Evolutionary conservation across 2,113 vertebrate genomes (phyloP), one percentile per base, ranked within the genome.

Genomic region (Anseranas semipalmata): DNA sequence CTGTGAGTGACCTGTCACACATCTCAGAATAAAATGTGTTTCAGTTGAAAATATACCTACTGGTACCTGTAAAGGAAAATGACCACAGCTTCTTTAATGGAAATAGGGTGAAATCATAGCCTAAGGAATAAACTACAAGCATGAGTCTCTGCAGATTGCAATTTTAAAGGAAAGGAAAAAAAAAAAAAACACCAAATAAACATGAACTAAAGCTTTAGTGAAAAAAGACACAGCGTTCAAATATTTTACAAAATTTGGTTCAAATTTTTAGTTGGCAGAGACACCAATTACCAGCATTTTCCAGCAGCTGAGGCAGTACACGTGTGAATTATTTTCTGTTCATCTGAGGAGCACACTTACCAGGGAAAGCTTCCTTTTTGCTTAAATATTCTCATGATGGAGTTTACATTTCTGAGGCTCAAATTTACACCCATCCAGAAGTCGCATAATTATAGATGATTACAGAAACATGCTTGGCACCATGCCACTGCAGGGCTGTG

Each of bases 401-500:
- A 58, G 37, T 87, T 90, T 67, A 70, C n/a, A 52, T 91, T 94
- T 93, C 58, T 78, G 80, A 81, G 33, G 63, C 32, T 90, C 56
- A 56, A 55, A 74, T 81, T 73, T 71, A 30, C 32, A 48, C 45
- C 56, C 52, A 68, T 63, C 8, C 39, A 87, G 58, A 56, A 81
- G 48, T 2, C 68, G 19, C n/a, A 35, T 18, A 74, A 65, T 25
- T n/a, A 20, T n/a, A 87, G 22, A 25, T 46, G 73, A 53, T 84
- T 68, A 43, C 52, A 88, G 78, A 33, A 73, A 59, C 27, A 5
- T 65, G 7, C 58, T 17, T 32, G 62, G 50, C 45, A 73, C 27
- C 0, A 0, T 0, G 1, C n/a, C 30, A 2, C 3, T 13, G 27
- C 20, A 43, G 24, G 16, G 16, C 39, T 83, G 9, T 56, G n/a